These are phyloP conservation scores for Percopsis transmontana DNA, from an alignment of 2,113 vertebrate species.

Conservation along the genomic window DNA sequence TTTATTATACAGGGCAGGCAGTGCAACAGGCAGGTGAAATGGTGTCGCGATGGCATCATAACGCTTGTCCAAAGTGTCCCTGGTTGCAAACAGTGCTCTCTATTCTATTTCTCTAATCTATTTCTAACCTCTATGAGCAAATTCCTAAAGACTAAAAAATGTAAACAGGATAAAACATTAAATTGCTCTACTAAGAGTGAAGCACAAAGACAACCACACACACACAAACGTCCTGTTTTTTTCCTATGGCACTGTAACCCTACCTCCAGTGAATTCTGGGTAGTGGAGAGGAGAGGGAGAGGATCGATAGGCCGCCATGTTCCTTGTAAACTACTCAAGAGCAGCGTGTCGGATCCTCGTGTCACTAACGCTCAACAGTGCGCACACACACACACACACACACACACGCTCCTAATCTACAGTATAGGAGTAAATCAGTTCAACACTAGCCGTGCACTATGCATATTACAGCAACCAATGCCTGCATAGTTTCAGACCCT, in stretches of 20 bases:
- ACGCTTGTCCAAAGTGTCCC: too few relatives aligned
- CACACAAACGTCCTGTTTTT: conserved; percentile 13
- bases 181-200: background rate
- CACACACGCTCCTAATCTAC: background rate
- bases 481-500: conserved; percentile 18
- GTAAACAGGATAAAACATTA: too few relatives aligned
- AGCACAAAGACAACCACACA: background rate
- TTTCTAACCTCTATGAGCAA: too few relatives aligned
- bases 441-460: background rate
- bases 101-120: too few relatives aligned
- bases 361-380: conserved; percentile 16
- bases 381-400: background rate
- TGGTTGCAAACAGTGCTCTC: too few relatives aligned
- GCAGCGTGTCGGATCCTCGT: conserved; percentile 26
- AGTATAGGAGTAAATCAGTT: background rate
- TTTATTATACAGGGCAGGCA: too few relatives aligned
- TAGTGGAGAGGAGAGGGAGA: conserved; percentile 8
- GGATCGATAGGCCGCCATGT: conserved; percentile 64
- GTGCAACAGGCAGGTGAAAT: too few relatives aligned
- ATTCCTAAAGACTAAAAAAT: too few relatives aligned
- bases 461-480: conserved; percentile 18
- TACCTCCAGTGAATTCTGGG: conserved; percentile 41
- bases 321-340: conserved; percentile 62
- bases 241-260: conserved; percentile 46
- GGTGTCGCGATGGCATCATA: too few relatives aligned